phyloP scores from a whole-genome alignment of 1,140 invertebrate species.

The Cydia pomonella region DNA sequence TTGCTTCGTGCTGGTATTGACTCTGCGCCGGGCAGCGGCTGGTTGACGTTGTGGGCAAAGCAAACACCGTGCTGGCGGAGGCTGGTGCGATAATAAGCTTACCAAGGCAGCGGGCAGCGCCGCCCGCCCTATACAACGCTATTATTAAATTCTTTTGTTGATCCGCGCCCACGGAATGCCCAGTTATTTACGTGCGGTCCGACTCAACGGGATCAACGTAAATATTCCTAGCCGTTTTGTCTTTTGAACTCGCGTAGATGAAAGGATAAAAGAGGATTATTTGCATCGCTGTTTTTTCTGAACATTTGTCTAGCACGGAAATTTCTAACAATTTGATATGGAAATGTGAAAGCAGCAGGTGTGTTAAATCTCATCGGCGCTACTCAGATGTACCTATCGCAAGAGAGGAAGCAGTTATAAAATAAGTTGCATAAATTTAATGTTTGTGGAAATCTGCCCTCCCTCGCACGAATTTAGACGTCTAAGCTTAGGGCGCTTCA shows the following conservation, averaged over 20 bases:
- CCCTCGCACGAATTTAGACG: constrained; percentile 56
- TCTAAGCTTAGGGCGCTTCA: constrained; percentile 61
- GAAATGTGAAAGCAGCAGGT: constrained; percentile 54
- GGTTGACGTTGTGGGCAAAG: constrained; percentile 68
- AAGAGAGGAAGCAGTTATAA: constrained; percentile 54
- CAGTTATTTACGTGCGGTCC: constrained; percentile 61
- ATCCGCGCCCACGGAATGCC: constrained; percentile 53
- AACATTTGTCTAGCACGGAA: constrained; percentile 35
- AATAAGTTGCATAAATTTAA: constrained; percentile 67
- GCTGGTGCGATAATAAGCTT: constrained; percentile 73
- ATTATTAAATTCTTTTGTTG: constrained; percentile 77
- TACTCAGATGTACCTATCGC: constrained; percentile 37
- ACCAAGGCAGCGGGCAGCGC: constrained; percentile 53
- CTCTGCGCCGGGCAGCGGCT: constrained; percentile 56
- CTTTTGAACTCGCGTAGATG: constrained; percentile 51
- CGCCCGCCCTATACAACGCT: constrained; percentile 50
- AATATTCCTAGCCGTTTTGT: constrained; percentile 48
- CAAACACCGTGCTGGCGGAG: constrained; percentile 68
- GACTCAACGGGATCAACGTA: constrained; percentile 55
- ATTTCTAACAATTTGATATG: constrained; percentile 44
- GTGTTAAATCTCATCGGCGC: constrained; percentile 46
- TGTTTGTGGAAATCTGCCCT: constrained; percentile 54
- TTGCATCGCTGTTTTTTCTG: constrained; percentile 43
- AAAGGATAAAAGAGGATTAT: constrained; percentile 49
- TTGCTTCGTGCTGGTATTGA: constrained; percentile 72